These are phyloP conservation scores for Nomada goodeniana DNA, from an alignment of 2,888 invertebrate genomes.

Conservation along the genomic window DNA sequence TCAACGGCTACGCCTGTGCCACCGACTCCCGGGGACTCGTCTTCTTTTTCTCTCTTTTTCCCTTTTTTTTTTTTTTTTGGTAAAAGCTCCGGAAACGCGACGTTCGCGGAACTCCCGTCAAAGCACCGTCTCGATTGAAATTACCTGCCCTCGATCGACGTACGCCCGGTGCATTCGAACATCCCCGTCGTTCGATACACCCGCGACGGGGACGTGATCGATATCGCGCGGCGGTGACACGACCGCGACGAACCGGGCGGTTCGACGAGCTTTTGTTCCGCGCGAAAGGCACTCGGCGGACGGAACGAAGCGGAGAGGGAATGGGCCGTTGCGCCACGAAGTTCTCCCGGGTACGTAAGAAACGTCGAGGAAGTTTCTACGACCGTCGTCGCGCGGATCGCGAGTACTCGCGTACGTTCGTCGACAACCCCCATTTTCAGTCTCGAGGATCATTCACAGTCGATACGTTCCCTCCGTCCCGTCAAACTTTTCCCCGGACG, in stretches of 20 bases:
- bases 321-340: conserved; percentile 28
- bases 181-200: conserved; percentile 28
- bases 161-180: conserved; percentile 10
- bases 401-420: neutral
- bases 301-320: neutral
- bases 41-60: conserved; percentile 8
- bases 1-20: neutral
- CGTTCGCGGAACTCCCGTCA: neutral
- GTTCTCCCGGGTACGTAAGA: conserved; percentile 6
- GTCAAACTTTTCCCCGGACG: neutral
- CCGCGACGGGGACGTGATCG: conserved; percentile 34
- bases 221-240: conserved; percentile 19
- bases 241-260: neutral
- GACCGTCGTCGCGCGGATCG: neutral
- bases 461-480: conserved; percentile 26
- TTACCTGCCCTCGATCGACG: conserved; percentile 39
- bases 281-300: too few species aligned
- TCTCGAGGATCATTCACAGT: neutral
- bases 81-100: neutral
- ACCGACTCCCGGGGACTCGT: conserved; percentile 26
- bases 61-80: conserved; percentile 20
- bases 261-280: conserved; percentile 16
- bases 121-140: conserved; percentile 30
- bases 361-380: conserved; percentile 17
- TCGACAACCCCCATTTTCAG: neutral